Percentiles rank a stretch among this genome's conserved stretches.
Evolutionary conservation across 2,113 vertebrate genomes (phyloP).

Genomic region (Microcebus murinus): DNA sequence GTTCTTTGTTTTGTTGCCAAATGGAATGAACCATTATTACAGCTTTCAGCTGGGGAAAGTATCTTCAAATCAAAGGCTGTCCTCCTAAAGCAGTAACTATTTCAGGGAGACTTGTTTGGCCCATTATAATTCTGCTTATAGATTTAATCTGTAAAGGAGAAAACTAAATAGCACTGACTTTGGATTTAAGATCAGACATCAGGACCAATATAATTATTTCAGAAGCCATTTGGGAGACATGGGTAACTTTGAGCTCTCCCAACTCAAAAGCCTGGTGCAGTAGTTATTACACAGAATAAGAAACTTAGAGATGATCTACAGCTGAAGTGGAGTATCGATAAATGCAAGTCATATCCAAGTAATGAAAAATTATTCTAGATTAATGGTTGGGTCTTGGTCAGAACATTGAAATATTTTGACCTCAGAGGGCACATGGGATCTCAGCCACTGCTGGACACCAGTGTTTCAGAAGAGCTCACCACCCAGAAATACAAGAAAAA

Average conservation of each 20-base stretch:
- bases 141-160: conserved; percentile 41
- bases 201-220: conserved; percentile 20
- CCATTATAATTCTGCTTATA: conserved; percentile 24
- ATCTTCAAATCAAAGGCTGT: conserved; percentile 65
- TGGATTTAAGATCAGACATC: conserved; percentile 63
- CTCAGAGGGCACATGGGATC: neutral
- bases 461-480: conserved; percentile 9
- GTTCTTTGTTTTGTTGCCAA: conserved; percentile 69
- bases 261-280: neutral
- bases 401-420: conserved; percentile 46
- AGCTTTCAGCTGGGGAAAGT: conserved; percentile 52
- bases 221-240: conserved; percentile 25
- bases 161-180: conserved; percentile 52
- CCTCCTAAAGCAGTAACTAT: conserved; percentile 35
- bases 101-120: conserved; percentile 38
- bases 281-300: conserved; percentile 41
- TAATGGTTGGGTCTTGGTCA: neutral
- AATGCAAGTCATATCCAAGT: neutral
- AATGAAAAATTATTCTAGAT: neutral
- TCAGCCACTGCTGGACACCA: neutral
- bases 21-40: conserved; percentile 58
- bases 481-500: neutral
- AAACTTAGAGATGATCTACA: neutral
- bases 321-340: neutral
- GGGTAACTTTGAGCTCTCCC: conserved; percentile 29